These are phyloP conservation scores for Tupaia tana DNA, from an alignment of 2,113 vertebrate genomes.

Conservation along the genomic window DNA sequence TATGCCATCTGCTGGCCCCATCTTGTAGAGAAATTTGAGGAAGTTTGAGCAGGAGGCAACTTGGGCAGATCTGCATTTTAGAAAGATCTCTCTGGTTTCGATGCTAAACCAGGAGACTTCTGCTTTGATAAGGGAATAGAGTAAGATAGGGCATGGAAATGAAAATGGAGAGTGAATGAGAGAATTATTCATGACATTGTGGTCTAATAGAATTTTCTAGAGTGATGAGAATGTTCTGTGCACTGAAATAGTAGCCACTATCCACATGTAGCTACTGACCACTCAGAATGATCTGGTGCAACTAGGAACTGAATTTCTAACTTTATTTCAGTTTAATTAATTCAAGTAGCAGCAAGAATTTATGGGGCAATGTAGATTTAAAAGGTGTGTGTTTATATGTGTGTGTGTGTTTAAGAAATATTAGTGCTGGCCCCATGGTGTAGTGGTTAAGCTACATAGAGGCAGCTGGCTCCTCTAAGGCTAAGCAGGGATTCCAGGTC, in stretches of 20 bases:
- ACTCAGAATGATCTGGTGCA: background rate
- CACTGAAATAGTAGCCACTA: background rate
- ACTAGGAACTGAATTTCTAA: constrained; percentile 2
- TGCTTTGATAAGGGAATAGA: background rate
- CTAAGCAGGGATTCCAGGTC: no score
- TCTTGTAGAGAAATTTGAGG: background rate
- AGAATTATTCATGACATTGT: background rate
- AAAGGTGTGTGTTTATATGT: background rate
- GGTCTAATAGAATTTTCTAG: background rate
- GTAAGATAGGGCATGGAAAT: background rate
- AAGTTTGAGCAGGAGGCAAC: background rate
- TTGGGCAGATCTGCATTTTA: background rate
- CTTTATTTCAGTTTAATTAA: constrained; percentile 30
- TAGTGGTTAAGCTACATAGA: no score
- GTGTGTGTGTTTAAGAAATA: no score
- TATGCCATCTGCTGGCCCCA: background rate
- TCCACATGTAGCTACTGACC: background rate
- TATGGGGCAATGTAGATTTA: background rate
- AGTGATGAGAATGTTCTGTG: no score
- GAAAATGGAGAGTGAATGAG: background rate
- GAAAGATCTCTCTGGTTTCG: background rate
- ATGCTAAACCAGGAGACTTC: background rate
- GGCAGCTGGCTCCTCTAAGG: no score
- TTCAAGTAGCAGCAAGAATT: background rate
- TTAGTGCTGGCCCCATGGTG: no score